Base-by-base conservation (phyloP, 2,888 invertebrate genomes). In the Adelphocoris suturalis region DNA sequence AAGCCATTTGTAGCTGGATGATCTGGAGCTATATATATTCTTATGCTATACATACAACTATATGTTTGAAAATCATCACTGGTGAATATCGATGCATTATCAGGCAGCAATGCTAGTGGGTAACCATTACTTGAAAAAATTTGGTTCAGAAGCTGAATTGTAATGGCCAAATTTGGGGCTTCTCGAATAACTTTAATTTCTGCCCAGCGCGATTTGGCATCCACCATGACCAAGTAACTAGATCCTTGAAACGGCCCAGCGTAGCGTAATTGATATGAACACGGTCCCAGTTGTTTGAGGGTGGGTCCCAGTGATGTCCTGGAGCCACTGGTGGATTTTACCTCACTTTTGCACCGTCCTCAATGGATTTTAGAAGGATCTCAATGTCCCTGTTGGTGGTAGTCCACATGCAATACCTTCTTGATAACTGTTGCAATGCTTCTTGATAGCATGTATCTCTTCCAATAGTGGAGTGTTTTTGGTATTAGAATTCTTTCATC, bases 241-340 rank as follows among this genome's bases (percentile, higher is more conserved):
- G 91, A 87, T 2, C 90, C 87, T n/a, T 90, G 37, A 76, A 86
- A 91, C 11, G 92, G 92, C 0, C 92, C 92, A n/a, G 92, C 92
- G n/a, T n/a, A n/a, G n/a, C n/a, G 78, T 92, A 92, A 86, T 92
- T 92, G 11, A 92, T 92, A 75, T 92, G 92, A 7, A 92, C 90
- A 37, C 92, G 86, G 68, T 92, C 89, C 92, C 92, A 92, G 57
- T 91, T 91, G 19, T 90, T 81, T 37, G 91, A 90, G n/a, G 92
- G 92, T 78, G 88, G 89, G 13, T 91, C 90, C 92, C 92, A 92
- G 0, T 91, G 91, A 57, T 92, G 92, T 13, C 92, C 68, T 0
- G 91, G 90, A 12, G 90, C 91, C 90, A 92, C 92, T 19, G 91
- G 81, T 7, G 92, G 92, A 76, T 87, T 92, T 37, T 89, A 90